Conservation (phyloP, 2,113 vertebrate species). For the Microtus richardsoni region DNA sequence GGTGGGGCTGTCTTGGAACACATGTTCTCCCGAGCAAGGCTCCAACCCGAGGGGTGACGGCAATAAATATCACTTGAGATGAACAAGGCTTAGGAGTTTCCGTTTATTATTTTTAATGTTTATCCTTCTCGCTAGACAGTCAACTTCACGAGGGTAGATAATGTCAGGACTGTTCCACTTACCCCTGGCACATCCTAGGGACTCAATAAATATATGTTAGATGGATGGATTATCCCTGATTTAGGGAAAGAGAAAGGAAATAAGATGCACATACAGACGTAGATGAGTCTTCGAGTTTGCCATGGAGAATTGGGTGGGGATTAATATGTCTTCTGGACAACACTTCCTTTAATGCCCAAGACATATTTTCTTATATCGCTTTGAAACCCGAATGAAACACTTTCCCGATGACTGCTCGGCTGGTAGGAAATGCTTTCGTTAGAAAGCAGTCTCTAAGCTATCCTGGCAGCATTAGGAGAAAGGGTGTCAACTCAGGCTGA, state of each 20-base stretch:
- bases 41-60: conserved; percentile 17
- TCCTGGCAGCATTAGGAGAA: background rate
- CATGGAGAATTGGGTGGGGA: conserved; percentile 20
- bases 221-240: conserved; percentile 22
- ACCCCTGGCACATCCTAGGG: background rate
- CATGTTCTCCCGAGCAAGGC: conserved; percentile 53
- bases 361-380: conserved; percentile 19
- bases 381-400: conserved; percentile 42
- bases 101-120: conserved; percentile 14
- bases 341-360: conserved; percentile 30
- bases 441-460: conserved; percentile 31
- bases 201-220: conserved; percentile 70
- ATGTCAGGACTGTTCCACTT: background rate
- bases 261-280: conserved; percentile 18
- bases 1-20: conserved; percentile 67
- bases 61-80: conserved; percentile 52
- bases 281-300: conserved; percentile 5
- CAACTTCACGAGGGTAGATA: conserved; percentile 20
- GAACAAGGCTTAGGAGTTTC: background rate
- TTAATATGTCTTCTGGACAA: conserved; percentile 8
- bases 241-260: background rate
- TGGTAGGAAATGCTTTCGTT: conserved; percentile 15
- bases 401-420: background rate
- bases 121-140: conserved; percentile 38
- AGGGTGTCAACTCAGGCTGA: background rate